Conservation (phyloP, 2,888 invertebrate genomes). For the Hipparchia sbordonii region DNA sequence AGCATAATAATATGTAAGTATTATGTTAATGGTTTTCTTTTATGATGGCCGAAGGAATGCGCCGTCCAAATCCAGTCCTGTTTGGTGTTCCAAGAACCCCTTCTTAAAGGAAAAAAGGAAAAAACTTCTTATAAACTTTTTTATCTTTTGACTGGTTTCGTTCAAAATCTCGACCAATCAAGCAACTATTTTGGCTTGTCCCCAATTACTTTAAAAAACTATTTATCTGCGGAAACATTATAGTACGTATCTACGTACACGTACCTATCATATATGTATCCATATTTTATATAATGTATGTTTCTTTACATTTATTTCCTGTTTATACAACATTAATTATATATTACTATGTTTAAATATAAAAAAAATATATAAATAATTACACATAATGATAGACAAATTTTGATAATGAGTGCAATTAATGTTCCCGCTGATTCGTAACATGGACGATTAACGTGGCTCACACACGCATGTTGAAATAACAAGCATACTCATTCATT, state of each 20-base stretch:
- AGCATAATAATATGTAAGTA: not conserved
- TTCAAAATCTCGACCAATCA: not conserved
- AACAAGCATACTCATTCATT: conserved; percentile 26
- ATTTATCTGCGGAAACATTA: not conserved
- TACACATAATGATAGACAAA: not conserved
- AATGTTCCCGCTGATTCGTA: conserved; percentile 19
- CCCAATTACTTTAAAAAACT: not conserved
- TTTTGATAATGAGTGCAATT: conserved; percentile 3
- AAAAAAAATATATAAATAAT: not conserved
- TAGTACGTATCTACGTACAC: not conserved
- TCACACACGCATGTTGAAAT: conserved; percentile 19
- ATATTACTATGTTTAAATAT: not conserved
- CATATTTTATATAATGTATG: too few relatives aligned
- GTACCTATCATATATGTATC: too few relatives aligned
- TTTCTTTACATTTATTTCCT: too few relatives aligned
- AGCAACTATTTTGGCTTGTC: not conserved
- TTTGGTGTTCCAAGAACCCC: conserved; percentile 42
- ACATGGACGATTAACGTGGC: conserved; percentile 11
- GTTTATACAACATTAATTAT: not conserved
- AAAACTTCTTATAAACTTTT: conserved; percentile 17
- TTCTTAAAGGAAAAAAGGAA: conserved; percentile 23
- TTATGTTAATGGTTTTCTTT: conserved; percentile 27
- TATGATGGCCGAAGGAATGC: conserved; percentile 41
- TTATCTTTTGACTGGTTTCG: conserved; percentile 1
- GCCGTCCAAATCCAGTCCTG: conserved; percentile 43